Evolutionary conservation across 1,140 invertebrate genomes (phyloP), one percentile per base, ranked within the genome.

Genomic region (Neelides sp.): DNA sequence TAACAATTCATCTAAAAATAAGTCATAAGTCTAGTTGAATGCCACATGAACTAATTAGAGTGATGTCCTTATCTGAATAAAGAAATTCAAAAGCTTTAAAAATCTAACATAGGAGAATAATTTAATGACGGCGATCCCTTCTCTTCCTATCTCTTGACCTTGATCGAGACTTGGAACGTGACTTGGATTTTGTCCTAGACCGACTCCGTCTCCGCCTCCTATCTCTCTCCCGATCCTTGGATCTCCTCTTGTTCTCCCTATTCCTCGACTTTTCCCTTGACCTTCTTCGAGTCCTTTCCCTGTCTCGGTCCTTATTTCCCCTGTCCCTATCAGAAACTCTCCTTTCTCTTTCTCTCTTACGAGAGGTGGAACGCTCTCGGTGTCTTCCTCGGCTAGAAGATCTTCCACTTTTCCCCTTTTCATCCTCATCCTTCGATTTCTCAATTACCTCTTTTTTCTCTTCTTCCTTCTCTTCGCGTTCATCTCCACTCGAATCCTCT

Each of bases 401-500:
- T n/a, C n/a, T n/a, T n/a, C n/a, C n/a, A n/a, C n/a, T n/a, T n/a
- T n/a, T n/a, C n/a, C n/a, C n/a, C n/a, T n/a, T n/a, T n/a, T n/a
- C n/a, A n/a, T n/a, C n/a, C n/a, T n/a, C n/a, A n/a, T n/a, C n/a
- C n/a, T n/a, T n/a, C 26, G 8, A 5, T 34, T 42, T 32, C 35
- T 34, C 46, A 34, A 12, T 41, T 23, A 20, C 0, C 34, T 2
- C 41, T 35, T 45, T 26, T 46, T 23, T 41, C 42, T 32, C 32
- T 13, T 26, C 7, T 23, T 53, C 34, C 4, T 30, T 52, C 2
- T 40, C 30, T 30, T 52, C 41, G 17, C 47, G 43, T 4, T 58
- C 56, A 17, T 52, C 54, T 7, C 32, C 27, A 36, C 35, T 47
- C 24, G 34, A 40, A 15, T 57, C 58, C 49, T 60, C 58, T 55